These are phyloP conservation scores for Rhodinocichla rosea DNA, from an alignment of 2,113 vertebrate genomes.

Conservation along the genomic window DNA sequence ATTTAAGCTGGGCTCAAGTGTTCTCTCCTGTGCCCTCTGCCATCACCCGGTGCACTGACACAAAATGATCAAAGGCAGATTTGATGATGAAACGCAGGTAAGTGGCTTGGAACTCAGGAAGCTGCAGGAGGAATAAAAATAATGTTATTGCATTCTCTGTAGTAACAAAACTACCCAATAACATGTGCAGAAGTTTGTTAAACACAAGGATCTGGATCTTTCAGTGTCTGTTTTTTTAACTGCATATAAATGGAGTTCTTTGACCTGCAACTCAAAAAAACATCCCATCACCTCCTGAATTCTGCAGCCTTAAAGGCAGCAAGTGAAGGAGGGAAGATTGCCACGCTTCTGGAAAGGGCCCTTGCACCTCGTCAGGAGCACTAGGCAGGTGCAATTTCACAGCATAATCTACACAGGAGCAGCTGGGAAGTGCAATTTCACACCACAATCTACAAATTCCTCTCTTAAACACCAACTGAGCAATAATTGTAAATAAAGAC, in stretches of 20 bases:
- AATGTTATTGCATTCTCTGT: background rate
- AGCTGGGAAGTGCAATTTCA: background rate
- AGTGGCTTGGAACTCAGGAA: conserved; percentile 76
- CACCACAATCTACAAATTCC: background rate
- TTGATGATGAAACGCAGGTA: conserved; percentile 89
- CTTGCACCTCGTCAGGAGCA: background rate
- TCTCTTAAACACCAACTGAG: background rate
- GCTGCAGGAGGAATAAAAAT: conserved; percentile 70
- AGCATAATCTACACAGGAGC: background rate
- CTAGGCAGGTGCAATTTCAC: background rate
- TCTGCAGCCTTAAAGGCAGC: background rate
- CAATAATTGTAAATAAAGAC: background rate
- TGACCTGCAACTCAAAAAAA: background rate
- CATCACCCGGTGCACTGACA: conserved; percentile 85
- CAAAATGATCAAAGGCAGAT: conserved; percentile 90
- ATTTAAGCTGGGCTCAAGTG: background rate
- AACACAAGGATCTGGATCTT: background rate
- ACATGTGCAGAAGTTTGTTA: background rate
- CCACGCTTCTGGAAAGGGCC: background rate
- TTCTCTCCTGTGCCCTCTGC: conserved; percentile 71
- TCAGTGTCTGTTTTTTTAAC: background rate
- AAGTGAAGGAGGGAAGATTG: background rate
- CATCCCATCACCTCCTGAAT: background rate
- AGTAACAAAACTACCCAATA: background rate
- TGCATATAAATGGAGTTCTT: background rate